phyloP scores from a whole-genome alignment of 2,888 invertebrate genomes.

The Hemistola chrysoprasaria region DNA sequence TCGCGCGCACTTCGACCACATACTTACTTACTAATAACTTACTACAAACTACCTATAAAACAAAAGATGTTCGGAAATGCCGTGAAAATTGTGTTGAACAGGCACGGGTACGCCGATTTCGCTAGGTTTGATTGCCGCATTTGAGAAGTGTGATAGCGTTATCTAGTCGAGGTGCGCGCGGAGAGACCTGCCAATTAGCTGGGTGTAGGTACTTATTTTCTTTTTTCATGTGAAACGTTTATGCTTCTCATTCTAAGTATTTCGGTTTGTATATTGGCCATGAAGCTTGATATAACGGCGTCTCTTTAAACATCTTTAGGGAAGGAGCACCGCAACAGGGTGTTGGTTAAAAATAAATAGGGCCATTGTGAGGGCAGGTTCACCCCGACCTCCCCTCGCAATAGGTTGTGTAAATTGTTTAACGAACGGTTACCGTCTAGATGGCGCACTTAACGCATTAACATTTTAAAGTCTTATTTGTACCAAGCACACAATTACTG shows the following conservation, averaged over 20 bases:
- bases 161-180: no score
- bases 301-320: constrained; percentile 32
- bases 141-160: no score
- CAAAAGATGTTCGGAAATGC: no score
- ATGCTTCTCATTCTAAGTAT: constrained; percentile 17
- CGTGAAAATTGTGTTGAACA: no score
- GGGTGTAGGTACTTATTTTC: no score
- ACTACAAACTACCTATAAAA: no score
- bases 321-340: constrained; percentile 23
- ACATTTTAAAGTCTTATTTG: constrained; percentile 72
- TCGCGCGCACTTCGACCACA: no score
- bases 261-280: constrained; percentile 25
- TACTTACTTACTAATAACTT: no score
- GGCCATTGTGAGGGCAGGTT: constrained; percentile 27
- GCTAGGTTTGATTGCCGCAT: no score
- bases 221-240: no score
- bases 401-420: constrained; percentile 72
- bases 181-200: no score
- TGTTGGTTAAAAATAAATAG: constrained; percentile 33
- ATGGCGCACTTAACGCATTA: constrained; percentile 69
- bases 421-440: constrained; percentile 57
- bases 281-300: constrained; percentile 22
- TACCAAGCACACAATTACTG: constrained; percentile 71
- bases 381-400: constrained; percentile 21
- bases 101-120: no score